Base-by-base conservation (phyloP, 2,113 vertebrate genomes). In the Leptocoma aspasia region DNA sequence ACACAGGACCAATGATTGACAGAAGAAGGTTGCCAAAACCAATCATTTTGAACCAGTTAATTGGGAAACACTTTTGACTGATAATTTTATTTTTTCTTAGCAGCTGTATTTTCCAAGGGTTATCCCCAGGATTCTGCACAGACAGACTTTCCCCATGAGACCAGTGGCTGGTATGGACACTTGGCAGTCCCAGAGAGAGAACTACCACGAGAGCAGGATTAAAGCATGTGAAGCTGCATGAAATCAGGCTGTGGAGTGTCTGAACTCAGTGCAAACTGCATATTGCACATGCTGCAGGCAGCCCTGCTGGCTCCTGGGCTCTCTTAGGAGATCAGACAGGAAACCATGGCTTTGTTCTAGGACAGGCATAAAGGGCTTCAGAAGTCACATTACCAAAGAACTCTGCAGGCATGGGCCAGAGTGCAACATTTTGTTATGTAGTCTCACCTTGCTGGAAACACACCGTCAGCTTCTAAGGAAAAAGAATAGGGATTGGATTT, bases 391-490 rank as follows among this genome's bases (percentile, higher is more conserved):
- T 70, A 92, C 85, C 88, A 91, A 91, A 95, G 90, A 68, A 73
- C 85, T 96, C 95, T 65, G 90, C 87, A 66, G 76, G 92, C 84
- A 82, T 1, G 1, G 75, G 90, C 90, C 88, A 93, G 85, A 92
- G 90, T 79, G 71, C 85, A 90, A 73, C 76, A 66, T 91, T 95
- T 94, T 93, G 90, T 94, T 93, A 75, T 82, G 88, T 54, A 57
- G 60, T 45, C 76, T 84, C 80, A 78, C 82, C 88, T 93, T 42
- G 79, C 26, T 71, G 76, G 76, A 93, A 90, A 93, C 72, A 94
- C 0, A 2, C 41, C 45, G 56, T 11, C 6, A 4, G 37, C 56
- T 95, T 95, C 92, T 89, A 49, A 76, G 71, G 44, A 69, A 86
- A 91, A 92, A 86, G 52, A 63, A 68, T 11, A 75, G 30, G 44